These are phyloP conservation scores for Thelaira solivaga DNA, from an alignment of 2,888 invertebrate species.

Conservation along the genomic window DNA sequence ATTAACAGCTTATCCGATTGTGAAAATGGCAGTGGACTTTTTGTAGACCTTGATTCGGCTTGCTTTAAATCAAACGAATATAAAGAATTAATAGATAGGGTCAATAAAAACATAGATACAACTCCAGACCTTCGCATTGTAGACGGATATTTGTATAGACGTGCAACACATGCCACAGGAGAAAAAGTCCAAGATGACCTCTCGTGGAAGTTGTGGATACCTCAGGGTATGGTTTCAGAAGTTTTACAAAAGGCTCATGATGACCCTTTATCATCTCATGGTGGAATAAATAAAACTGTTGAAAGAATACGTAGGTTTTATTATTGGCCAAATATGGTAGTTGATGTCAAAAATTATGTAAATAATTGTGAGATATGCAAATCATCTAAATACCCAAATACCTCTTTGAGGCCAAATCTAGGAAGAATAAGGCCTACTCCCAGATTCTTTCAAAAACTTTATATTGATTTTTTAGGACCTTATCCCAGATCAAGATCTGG, in stretches of 20 bases:
- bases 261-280: background rate
- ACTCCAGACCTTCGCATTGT: background rate
- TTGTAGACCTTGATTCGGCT: background rate
- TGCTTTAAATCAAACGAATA: background rate
- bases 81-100: background rate
- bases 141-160: background rate
- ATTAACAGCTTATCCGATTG: too few species aligned
- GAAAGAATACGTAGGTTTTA: background rate
- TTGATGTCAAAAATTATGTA: background rate
- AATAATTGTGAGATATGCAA: background rate
- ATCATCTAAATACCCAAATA: background rate
- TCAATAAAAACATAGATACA: background rate
- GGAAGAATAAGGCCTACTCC: background rate
- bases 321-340: background rate
- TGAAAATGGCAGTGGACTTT: too few species aligned
- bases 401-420: background rate
- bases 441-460: background rate
- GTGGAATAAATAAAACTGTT: background rate
- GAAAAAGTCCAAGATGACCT: background rate
- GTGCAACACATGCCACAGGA: background rate
- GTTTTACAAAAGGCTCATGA: background rate
- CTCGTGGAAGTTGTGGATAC: background rate
- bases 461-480: background rate
- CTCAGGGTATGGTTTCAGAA: background rate
- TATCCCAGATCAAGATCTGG: background rate